These are phyloP conservation scores for Lysandra coridon DNA, from an alignment of 2,888 invertebrate genomes.

Conservation along the genomic window DNA sequence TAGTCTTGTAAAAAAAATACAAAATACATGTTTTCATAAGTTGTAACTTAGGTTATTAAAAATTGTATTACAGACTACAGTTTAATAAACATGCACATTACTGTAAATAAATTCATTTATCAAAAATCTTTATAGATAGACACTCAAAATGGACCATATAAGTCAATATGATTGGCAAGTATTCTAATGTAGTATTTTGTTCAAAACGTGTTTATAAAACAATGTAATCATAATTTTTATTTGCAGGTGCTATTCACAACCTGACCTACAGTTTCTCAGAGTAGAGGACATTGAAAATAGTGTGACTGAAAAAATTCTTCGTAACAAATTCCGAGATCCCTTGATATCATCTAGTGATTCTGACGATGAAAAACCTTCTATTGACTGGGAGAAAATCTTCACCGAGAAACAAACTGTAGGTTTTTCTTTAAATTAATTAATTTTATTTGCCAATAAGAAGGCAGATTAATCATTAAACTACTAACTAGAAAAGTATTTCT, in stretches of 20 bases:
- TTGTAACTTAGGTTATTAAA: too few relatives aligned
- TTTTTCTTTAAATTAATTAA: not conserved
- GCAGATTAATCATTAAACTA: too few relatives aligned
- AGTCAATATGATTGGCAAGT: slow-evolving; percentile 59
- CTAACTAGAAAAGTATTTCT: too few relatives aligned
- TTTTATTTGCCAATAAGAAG: not conserved
- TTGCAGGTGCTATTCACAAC: slow-evolving; percentile 51
- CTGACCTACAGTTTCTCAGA: slow-evolving; percentile 51
- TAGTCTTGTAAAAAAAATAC: too few relatives aligned
- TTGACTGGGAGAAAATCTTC: slow-evolving; percentile 62
- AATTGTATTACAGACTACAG: not conserved
- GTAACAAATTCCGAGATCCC: slow-evolving; percentile 60
- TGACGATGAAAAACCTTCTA: slow-evolving; percentile 51
- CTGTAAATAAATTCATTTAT: not conserved
- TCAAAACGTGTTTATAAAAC: not conserved
- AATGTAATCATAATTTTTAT: not conserved
- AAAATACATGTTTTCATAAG: too few relatives aligned
- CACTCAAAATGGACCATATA: slow-evolving; percentile 57
- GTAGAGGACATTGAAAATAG: slow-evolving; percentile 58
- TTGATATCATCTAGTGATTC: slow-evolving; percentile 55
- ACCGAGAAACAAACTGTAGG: slow-evolving; percentile 47
- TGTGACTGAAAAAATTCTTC: slow-evolving; percentile 59
- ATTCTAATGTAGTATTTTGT: not conserved
- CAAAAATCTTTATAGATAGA: not conserved
- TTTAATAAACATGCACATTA: not conserved